Evolutionary conservation across 2,797 vertebrate species (phyloP), one percentile per base, ranked within the genome.

Genomic region (Danio jaintianensis): DNA sequence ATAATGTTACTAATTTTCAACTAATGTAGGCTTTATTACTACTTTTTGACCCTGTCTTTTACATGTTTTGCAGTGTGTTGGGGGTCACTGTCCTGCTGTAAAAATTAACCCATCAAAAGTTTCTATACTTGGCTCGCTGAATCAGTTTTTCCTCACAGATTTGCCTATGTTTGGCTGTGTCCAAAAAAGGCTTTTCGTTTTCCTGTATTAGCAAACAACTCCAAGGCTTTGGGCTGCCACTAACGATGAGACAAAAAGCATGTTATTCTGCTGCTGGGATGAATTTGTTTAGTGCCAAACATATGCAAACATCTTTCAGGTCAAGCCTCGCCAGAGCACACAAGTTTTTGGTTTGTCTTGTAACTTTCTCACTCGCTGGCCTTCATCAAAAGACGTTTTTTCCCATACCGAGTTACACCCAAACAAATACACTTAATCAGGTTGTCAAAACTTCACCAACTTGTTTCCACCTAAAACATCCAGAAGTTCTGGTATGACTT

Each of bases 371-470:
- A 7, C 18, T 42, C 50, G 43, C 15, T 50, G 22, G 22, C 13
- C 22, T 29, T 20, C 1, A 36, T 50, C 5, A 50, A 48, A n/a
- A n/a, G 13, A 15, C 5, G 4, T 6, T 16, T 12, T 36, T 22
- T 48, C 36, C 20, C 7, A 50, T 16, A 29, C 29, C 67, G 18
- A 63, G 16, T 16, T n/a, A 67, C 12, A 15, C 12, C 20, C 13
- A 48, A 29, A 48, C 16, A 68, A 50, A 45, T 68, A 13, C 63
- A 18, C 45, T 64, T 6, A 66, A 47, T 22, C 11, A 22, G 12
- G 64, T 13, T 67, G 43, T 67, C 20, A 43, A 43, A 63, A 63
- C 40, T 18, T 63, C 61, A 66, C 16, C 4, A 70, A 55, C n/a
- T 15, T 42, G 6, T 42, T 43, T 20, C 7, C n/a, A 71, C 36